Conservation (phyloP, 2,797 vertebrate species). For the Coregonus sp. region DNA sequence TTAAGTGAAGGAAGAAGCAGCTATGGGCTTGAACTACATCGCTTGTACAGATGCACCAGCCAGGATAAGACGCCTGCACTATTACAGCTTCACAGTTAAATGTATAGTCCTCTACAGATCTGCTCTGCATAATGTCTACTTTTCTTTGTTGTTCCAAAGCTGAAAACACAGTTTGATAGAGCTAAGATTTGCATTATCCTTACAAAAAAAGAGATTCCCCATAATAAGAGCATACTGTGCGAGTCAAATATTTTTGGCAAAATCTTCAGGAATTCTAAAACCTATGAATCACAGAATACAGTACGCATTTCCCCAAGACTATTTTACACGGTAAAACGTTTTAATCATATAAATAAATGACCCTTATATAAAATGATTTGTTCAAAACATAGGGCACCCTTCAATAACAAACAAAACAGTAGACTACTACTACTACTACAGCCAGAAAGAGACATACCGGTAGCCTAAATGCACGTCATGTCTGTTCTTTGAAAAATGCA, state of each 20-base stretch:
- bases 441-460: not conserved
- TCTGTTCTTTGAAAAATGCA: not conserved
- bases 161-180: conserved; percentile 60
- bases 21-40: conserved; percentile 96
- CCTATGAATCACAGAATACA: not conserved
- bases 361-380: not conserved
- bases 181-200: conserved; percentile 60
- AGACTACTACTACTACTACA: not conserved
- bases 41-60: conserved; percentile 88
- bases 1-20: conserved; percentile 95
- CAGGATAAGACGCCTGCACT: conserved; percentile 98
- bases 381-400: not conserved
- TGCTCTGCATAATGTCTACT: conserved; percentile 60
- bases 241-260: not conserved
- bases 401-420: not conserved
- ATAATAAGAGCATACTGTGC: conserved; percentile 10
- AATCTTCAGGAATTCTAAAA: not conserved
- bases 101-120: conserved; percentile 76
- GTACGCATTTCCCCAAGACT: not conserved
- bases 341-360: not conserved
- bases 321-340: not conserved
- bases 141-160: conserved; percentile 64
- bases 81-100: conserved; percentile 90
- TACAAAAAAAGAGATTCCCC: too few species aligned
- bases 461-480: not conserved